phyloP scores from a whole-genome alignment of 2,797 vertebrate species.

The Lagodon rhomboides region DNA sequence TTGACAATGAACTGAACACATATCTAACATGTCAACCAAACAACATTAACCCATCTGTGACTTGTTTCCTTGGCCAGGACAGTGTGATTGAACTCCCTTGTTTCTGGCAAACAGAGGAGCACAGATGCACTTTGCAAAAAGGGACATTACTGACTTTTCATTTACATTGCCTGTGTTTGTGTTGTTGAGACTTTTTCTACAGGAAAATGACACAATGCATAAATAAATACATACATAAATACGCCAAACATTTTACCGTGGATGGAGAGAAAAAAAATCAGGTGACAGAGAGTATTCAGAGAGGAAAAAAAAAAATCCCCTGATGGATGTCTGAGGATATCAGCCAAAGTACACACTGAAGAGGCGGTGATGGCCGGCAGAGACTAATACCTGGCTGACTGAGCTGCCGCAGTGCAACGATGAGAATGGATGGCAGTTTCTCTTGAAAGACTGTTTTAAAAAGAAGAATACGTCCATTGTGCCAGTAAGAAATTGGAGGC shows the following conservation, averaged over 20 bases:
- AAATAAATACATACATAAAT: constrained; percentile 76
- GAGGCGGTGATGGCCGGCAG: constrained; percentile 83
- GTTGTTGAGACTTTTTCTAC: constrained; percentile 90
- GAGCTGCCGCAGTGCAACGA: constrained; percentile 80
- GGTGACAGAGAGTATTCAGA: constrained; percentile 36
- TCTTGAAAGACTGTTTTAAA: constrained; percentile 86
- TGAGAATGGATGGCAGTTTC: constrained; percentile 87
- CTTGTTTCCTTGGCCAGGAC: constrained; percentile 77
- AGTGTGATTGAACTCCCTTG: constrained; percentile 85
- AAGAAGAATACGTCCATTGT: constrained; percentile 91
- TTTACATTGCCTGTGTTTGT: constrained; percentile 96
- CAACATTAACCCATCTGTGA: constrained; percentile 77
- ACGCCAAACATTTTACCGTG: constrained; percentile 88
- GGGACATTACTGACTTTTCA: constrained; percentile 87
- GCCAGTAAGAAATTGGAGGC: constrained; percentile 90
- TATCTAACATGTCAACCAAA: constrained; percentile 76
- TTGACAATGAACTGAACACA: constrained; percentile 86
- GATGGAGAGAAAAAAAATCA: constrained; percentile 79
- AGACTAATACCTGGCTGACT: constrained; percentile 84
- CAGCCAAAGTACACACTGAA: constrained; percentile 90
- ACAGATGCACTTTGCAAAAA: constrained; percentile 84
- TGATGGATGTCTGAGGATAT: constrained; percentile 86
- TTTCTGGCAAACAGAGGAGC: constrained; percentile 81
- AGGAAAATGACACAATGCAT: constrained; percentile 81
- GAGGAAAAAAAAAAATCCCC: constrained; percentile 81